A percentile compares a stretch with the other conserved stretches of the same genome.
Conservation (phyloP, 2,888 invertebrate genomes). For the Eurytoma adleriae region DNA sequence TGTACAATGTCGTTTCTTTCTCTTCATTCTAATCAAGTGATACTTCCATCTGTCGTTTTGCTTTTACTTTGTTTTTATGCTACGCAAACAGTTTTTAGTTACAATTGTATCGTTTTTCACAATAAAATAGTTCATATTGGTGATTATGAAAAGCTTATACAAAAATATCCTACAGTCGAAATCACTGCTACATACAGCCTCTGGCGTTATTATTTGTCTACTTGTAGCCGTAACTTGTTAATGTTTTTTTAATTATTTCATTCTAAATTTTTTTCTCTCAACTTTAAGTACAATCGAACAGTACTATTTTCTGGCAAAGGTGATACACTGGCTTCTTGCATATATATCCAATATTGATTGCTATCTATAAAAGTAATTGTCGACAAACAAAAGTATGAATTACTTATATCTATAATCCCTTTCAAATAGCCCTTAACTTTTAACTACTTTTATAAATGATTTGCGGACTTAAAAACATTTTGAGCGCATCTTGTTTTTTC, state of each 20-base stretch:
- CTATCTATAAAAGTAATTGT: constrained; percentile 41
- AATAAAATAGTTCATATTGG: constrained; percentile 51
- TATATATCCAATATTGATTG: constrained; percentile 22
- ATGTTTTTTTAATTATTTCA: constrained; percentile 23
- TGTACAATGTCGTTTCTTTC: constrained; percentile 54
- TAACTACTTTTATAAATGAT: constrained; percentile 2
- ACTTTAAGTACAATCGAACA: constrained; percentile 57
- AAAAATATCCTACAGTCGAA: constrained; percentile 66
- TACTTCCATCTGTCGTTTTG: constrained; percentile 33
- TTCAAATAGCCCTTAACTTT: constrained; percentile 31
- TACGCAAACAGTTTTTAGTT: constrained; percentile 32
- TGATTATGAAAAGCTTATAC: constrained; percentile 58
- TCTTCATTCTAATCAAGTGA: constrained; percentile 6
- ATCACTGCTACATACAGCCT: constrained; percentile 51
- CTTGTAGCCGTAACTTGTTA: constrained; percentile 38
- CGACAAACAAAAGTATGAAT: constrained; percentile 42
- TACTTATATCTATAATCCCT: constrained; percentile 13
- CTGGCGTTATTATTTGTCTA: constrained; percentile 40
- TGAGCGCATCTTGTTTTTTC: background rate
- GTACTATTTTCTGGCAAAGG: constrained; percentile 42
- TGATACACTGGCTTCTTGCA: constrained; percentile 37
- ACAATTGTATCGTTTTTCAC: constrained; percentile 40
- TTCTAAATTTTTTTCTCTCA: constrained; percentile 42
- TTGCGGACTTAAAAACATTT: background rate
- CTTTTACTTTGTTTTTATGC: constrained; percentile 6